Evolutionary conservation across 2,113 vertebrate genomes (phyloP).

Genomic region (Cyprinodon tularosa): DNA sequence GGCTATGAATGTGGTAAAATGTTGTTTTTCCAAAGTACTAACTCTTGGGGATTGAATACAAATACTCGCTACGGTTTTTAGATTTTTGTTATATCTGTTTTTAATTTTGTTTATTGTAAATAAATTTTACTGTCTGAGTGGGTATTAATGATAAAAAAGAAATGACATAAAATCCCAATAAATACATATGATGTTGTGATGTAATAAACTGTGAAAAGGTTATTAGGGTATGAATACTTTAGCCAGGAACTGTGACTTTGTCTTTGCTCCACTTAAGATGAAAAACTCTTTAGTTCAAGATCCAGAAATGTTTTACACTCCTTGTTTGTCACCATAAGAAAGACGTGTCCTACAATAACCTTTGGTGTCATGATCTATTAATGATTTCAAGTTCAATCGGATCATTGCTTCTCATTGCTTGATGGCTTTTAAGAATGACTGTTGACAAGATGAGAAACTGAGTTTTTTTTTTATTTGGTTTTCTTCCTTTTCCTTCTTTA

Average conservation of each 20-base stretch:
- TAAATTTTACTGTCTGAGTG: too few species aligned
- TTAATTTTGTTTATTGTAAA: too few species aligned
- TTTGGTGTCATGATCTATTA: constrained; percentile 2
- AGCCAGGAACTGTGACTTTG: not conserved
- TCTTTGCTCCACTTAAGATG: not conserved
- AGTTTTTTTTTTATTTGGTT: constrained; percentile 10
- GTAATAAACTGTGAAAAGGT: not conserved
- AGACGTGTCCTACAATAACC: constrained; percentile 31
- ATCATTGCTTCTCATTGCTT: not conserved
- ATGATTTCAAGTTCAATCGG: not conserved
- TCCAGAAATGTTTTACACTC: not conserved
- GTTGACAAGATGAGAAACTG: constrained; percentile 1
- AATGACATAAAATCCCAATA: not conserved
- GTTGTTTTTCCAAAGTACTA: not conserved
- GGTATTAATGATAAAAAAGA: not conserved
- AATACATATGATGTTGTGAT: not conserved
- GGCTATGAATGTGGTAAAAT: not conserved
- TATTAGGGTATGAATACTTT: not conserved
- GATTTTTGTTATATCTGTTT: not conserved
- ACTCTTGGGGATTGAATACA: too few species aligned
- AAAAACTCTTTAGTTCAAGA: not conserved
- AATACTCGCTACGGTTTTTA: not conserved
- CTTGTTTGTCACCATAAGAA: constrained; percentile 30
- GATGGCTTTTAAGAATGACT: constrained; percentile 19
- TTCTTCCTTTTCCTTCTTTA: constrained; percentile 67